Conservation (phyloP, 2,888 invertebrate genomes). For the Chymomyza caudatula region DNA sequence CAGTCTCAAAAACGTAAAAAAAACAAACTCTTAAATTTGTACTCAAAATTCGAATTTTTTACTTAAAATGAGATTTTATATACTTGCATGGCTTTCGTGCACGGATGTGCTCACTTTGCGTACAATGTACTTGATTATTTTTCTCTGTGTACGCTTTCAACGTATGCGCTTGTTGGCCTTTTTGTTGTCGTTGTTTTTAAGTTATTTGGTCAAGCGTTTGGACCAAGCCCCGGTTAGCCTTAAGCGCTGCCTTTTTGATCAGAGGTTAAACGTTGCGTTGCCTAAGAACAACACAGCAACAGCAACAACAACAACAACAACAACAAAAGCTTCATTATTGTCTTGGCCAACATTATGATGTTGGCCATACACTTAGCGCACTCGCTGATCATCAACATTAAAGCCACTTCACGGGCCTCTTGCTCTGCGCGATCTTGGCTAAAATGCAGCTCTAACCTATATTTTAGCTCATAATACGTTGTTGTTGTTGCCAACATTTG, state of each 20-base stretch:
- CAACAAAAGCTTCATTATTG: constrained; percentile 22
- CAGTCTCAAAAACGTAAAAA: too few species aligned
- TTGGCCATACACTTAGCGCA: not conserved
- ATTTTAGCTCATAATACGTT: constrained; percentile 58
- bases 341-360: not conserved
- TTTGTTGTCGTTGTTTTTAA: not conserved
- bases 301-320: constrained; percentile 27
- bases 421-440: constrained; percentile 5
- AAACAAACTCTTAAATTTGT: too few species aligned
- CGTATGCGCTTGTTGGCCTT: not conserved
- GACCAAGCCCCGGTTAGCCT: constrained; percentile 8
- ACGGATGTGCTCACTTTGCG: too few species aligned
- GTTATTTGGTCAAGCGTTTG: constrained; percentile 41
- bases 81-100: too few species aligned
- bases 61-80: too few species aligned
- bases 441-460: constrained; percentile 69
- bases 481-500: constrained; percentile 38
- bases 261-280: constrained; percentile 64
- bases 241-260: constrained; percentile 41
- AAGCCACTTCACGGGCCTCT: constrained; percentile 30
- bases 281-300: constrained; percentile 16
- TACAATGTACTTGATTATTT: too few species aligned
- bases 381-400: constrained; percentile 46
- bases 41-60: too few species aligned
- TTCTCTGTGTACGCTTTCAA: too few species aligned